Conservation (phyloP, 2,888 invertebrate species). For the Deilephila porcellus region DNA sequence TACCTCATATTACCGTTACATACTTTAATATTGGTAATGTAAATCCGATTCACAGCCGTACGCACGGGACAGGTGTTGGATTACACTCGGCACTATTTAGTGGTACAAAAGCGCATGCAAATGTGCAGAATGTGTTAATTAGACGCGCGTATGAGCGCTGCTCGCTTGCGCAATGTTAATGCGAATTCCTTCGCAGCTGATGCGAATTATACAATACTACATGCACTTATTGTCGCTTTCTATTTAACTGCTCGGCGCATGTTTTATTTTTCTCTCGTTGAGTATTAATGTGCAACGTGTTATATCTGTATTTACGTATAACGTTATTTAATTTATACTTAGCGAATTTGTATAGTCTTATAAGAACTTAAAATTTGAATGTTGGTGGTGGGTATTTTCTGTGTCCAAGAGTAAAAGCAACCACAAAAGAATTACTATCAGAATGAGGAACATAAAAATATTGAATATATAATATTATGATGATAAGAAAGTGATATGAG, state of each 20-base stretch:
- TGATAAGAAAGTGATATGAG: too few species aligned
- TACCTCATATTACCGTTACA: too few species aligned
- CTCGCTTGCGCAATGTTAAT: constrained; percentile 3
- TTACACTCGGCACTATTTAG: background rate
- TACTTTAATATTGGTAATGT: too few species aligned
- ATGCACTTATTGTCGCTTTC: background rate
- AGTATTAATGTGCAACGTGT: background rate
- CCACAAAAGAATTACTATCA: too few species aligned
- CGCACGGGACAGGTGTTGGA: too few species aligned
- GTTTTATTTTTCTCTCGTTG: background rate
- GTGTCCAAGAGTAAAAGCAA: too few species aligned
- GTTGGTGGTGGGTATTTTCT: too few species aligned
- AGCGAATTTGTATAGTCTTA: background rate
- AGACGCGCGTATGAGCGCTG: background rate
- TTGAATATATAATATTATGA: too few species aligned
- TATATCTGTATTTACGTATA: background rate
- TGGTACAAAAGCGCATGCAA: constrained; percentile 6
- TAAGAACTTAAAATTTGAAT: too few species aligned
- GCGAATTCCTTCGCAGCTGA: background rate
- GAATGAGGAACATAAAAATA: too few species aligned
- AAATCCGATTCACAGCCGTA: too few species aligned
- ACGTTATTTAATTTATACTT: background rate
- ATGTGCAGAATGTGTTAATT: too few species aligned
- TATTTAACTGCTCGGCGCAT: background rate
- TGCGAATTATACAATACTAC: background rate